Evolutionary conservation across 2,113 vertebrate species (phyloP), one percentile per base, ranked within the genome.

Genomic region (Thymallus thymallus): DNA sequence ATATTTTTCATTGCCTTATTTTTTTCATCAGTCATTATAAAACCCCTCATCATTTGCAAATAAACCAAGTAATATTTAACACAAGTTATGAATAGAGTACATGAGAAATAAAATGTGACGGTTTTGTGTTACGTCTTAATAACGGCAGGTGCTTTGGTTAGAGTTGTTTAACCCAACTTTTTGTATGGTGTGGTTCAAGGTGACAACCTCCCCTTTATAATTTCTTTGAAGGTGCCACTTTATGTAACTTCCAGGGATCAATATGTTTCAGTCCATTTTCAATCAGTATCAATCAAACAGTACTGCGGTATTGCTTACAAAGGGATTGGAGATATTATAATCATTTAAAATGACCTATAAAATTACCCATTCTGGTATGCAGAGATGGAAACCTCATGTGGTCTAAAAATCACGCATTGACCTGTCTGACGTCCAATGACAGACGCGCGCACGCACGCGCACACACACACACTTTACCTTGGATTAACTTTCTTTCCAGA

Each of bases 221-320:
- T 35, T 74, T 45, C 58, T 56, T 13, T 72, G 82, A 75, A 55
- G 35, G 35, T 41, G 35, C 85, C 90, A 82, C 83, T 76, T 55
- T 82, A 88, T 94, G 94, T 94, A 96, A 91, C 94, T 94, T 95
- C 92, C 94, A 95, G 91, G 90, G 87, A 89, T 90, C 85, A 88
- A 73, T 68, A 87, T 56, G 20, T 22, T 68, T 63, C 45, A 41
- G 4, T 69, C 20, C 35, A 56, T 55, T 6, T 66, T n/a, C 24
- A 61, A 68, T 48, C 30, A 12, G 67, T 46, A 29, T 67, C 66
- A n/a, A 45, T 76, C 56, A 73, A 23, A 68, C 24, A 5, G 6
- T 24, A 41, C 9, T 41, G 35, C 35, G 7, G 35, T 41, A 41
- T 41, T 41, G 24, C 62, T 62, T n/a, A 45, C 22, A 16, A 29